Evolutionary conservation across 2,888 invertebrate genomes (phyloP).

Genomic region (Theristus sp.): DNA sequence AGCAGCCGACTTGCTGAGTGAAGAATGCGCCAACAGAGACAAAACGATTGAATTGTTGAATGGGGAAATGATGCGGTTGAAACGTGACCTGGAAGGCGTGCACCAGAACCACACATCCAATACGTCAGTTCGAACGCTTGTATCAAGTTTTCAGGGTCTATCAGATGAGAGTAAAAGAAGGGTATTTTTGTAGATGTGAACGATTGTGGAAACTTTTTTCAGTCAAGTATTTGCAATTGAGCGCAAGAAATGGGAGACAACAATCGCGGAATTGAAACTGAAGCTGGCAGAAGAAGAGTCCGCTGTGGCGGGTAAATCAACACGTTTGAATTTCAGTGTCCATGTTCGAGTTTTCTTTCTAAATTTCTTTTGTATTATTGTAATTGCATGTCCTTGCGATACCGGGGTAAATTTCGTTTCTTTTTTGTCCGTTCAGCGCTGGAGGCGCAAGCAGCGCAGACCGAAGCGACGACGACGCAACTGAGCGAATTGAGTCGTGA

Average conservation of each 20-base stretch:
- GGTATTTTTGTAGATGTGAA: too few species aligned
- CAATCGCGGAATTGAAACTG: neutral
- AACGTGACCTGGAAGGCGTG: neutral
- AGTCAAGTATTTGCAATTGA: neutral
- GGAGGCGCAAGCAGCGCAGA: constrained; percentile 12
- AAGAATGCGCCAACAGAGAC: neutral
- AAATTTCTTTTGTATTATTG: neutral
- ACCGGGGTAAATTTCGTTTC: too few species aligned
- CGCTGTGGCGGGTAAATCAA: neutral
- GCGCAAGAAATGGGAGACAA: neutral
- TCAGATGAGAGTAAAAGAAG: too few species aligned
- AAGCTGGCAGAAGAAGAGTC: neutral
- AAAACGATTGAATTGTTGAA: neutral
- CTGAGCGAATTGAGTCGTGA: neutral
- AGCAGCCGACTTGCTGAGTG: neutral
- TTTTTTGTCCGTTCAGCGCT: constrained; percentile 4
- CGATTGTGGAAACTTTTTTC: too few species aligned
- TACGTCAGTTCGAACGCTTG: neutral
- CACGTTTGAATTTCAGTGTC: too few species aligned
- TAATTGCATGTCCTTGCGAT: too few species aligned
- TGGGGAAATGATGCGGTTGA: neutral
- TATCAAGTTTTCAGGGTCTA: too few species aligned
- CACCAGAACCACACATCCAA: neutral
- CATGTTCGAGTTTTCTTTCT: too few species aligned
- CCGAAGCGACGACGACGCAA: constrained; percentile 10